Evolutionary conservation across 2,113 vertebrate genomes (phyloP), one percentile per base, ranked within the genome.

Genomic region (Bubo blakistoni): DNA sequence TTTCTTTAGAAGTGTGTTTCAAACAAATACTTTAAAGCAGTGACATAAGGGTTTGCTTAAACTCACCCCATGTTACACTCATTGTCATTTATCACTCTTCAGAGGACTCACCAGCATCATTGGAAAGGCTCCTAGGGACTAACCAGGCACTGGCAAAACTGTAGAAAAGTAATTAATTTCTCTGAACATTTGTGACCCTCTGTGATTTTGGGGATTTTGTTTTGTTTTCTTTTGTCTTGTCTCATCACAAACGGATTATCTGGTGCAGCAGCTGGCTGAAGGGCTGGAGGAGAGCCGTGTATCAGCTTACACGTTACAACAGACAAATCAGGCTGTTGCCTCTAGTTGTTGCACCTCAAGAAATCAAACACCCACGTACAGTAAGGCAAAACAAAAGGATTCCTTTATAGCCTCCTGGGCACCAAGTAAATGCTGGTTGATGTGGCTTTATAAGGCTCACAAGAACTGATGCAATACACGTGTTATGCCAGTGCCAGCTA

Each of bases 211-310:
- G 26, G 29, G 51, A 14, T 81, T 94, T 58, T 46, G 12, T 47
- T 3, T 61, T 49, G 12, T 52, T 86, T 46, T 92, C 34, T 81
- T 81, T 82, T 88, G 16, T 89, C 95, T 96, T 96, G 69, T 90
- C 77, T 86, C 84, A 57, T 89, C 78, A 14, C 69, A 29, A 67
- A 79, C 46, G 96, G 97, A 96, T 95, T 95, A 73, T 61, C 67
- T 96, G 73, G 93, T 97, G 90, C 96, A 87, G 93, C 97, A 97
- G 93, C 85, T 96, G 74, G 88, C 96, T 49, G 88, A 96, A 86
- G 94, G 96, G 34, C 86, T 98, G 72, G 96, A 98, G 80, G 97
- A 97, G 90, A 98, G 92, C 73, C 80, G 46, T 3, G 55, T 72
- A 36, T 86, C 97, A 47, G 91, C 93, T 81, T 88, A 95, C 90